phyloP scores from a whole-genome alignment of 1,140 invertebrate species.

The Pristionchus pacificus region DNA sequence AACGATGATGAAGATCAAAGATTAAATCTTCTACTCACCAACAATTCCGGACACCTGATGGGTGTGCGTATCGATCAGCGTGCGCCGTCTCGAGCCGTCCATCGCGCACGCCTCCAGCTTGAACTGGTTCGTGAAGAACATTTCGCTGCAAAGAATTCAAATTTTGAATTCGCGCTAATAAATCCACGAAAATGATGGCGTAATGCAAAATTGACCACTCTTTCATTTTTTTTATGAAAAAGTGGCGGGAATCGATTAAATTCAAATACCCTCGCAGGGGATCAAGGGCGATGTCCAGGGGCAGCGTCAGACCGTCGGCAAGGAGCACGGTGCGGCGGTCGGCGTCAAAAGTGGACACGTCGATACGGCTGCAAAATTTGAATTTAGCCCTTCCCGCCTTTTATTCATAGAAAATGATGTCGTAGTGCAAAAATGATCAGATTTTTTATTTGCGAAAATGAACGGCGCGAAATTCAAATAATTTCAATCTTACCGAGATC shows the following conservation, averaged over 20 bases:
- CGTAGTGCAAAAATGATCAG: not conserved
- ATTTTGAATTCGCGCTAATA: too few species aligned
- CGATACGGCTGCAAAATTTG: constrained; percentile 86
- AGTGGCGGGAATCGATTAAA: too few species aligned
- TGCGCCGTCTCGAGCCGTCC: constrained; percentile 49
- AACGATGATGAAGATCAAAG: too few species aligned
- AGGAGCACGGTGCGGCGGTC: constrained; percentile 80
- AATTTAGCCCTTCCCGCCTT: too few species aligned
- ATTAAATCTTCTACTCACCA: too few species aligned
- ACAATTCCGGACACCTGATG: constrained; percentile 56
- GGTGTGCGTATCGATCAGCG: constrained; percentile 50
- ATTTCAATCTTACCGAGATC: constrained; percentile 67
- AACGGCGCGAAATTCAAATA: not conserved
- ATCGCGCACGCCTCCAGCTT: constrained; percentile 51
- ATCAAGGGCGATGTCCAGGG: constrained; percentile 83
- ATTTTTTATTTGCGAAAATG: not conserved
- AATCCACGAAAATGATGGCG: too few species aligned
- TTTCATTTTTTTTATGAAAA: too few species aligned
- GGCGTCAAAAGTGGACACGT: constrained; percentile 82
- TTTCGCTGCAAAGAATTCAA: constrained; percentile 45
- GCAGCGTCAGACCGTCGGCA: constrained; percentile 82
- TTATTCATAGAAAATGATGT: too few species aligned
- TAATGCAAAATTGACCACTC: too few species aligned
- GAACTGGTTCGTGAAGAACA: constrained; percentile 57
- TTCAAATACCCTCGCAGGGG: constrained; percentile 79